Evolutionary conservation across 2,888 invertebrate species (phyloP), one percentile per base, ranked within the genome.

Genomic region (Sepiola atlantica): DNA sequence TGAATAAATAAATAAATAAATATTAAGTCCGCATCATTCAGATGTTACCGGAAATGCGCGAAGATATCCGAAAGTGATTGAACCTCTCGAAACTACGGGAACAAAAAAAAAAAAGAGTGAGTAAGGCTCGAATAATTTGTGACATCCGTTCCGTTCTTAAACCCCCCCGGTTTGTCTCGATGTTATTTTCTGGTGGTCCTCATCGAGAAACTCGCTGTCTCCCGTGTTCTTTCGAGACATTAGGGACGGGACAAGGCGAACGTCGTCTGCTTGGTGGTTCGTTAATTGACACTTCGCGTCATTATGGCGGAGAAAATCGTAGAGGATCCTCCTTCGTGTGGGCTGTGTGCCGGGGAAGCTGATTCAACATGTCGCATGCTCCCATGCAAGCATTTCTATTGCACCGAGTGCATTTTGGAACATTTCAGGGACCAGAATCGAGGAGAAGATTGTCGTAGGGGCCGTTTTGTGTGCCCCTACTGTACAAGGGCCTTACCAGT

Each of bases 321-420:
- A 3, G 77, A 77, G n/a, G 77, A 77, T 14, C 77, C 77, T n/a
- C 77, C 77, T 77, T n/a, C 77, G 77, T 77, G 77, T 77, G 77
- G 77, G n/a, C 77, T 77, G 77, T 77, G 77, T 12, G 77, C 77
- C 16, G 77, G 77, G 32, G 77, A 77, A n/a, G 77, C 77, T n/a
- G 77, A 77, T 77, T 77, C 77, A 77, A 77, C 77, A n/a, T 77
- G 77, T n/a, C 77, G 77, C n/a, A 77, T 77, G 77, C 77, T 77
- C 21, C 77, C 77, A n/a, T 77, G 77, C 16, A n/a, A 77, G n/a
- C 77, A 77, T 77, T 77, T 77, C n/a, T 77, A 77, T n/a, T 77
- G 77, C n/a, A 77, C 77, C 32, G 77, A 77, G 32, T 77, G 77
- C 18, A 77, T 77, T 14, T 77, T 77, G 77, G 77, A 77, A 16